phyloP scores from a whole-genome alignment of 2,113 vertebrate species.

The Oxygymnocypris stewartii region DNA sequence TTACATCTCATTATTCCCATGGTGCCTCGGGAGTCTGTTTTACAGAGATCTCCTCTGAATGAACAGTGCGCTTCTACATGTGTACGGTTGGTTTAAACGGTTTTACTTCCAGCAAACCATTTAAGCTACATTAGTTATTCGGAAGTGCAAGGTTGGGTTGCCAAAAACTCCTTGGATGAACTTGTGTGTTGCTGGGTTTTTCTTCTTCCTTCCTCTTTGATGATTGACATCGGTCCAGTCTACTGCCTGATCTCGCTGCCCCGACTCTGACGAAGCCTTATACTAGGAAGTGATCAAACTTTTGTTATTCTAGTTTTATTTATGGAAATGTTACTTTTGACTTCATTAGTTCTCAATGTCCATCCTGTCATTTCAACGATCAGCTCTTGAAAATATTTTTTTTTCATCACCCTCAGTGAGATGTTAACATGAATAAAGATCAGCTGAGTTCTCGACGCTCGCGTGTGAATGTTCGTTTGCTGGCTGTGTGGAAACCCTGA shows the following conservation, averaged over 20 bases:
- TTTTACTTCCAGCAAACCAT: constrained; percentile 24
- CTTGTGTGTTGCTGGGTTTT: constrained; percentile 19
- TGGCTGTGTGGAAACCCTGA: not conserved
- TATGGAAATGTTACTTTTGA: constrained; percentile 33
- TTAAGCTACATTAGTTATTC: constrained; percentile 35
- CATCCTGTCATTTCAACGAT: constrained; percentile 49
- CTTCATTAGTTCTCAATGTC: constrained; percentile 18
- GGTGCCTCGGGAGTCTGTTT: constrained; percentile 25
- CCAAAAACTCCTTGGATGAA: constrained; percentile 14
- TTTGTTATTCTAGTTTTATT: constrained; percentile 35
- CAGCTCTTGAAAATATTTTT: constrained; percentile 59
- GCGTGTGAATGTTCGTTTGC: constrained; percentile 12
- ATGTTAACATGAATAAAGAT: constrained; percentile 70
- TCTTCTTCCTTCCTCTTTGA: constrained; percentile 1
- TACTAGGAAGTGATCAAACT: constrained; percentile 48
- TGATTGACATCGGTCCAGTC: constrained; percentile 48
- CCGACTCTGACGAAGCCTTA: constrained; percentile 78
- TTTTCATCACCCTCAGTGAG: constrained; percentile 53
- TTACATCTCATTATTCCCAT: constrained; percentile 18
- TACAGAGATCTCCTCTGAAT: constrained; percentile 14
- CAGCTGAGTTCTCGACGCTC: not conserved
- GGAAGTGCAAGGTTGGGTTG: not conserved
- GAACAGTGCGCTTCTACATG: constrained; percentile 21
- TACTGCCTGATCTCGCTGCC: constrained; percentile 78
- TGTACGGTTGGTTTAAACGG: not conserved